Evolutionary conservation across 2,797 vertebrate species (phyloP).

Genomic region (Dryobates pubescens): DNA sequence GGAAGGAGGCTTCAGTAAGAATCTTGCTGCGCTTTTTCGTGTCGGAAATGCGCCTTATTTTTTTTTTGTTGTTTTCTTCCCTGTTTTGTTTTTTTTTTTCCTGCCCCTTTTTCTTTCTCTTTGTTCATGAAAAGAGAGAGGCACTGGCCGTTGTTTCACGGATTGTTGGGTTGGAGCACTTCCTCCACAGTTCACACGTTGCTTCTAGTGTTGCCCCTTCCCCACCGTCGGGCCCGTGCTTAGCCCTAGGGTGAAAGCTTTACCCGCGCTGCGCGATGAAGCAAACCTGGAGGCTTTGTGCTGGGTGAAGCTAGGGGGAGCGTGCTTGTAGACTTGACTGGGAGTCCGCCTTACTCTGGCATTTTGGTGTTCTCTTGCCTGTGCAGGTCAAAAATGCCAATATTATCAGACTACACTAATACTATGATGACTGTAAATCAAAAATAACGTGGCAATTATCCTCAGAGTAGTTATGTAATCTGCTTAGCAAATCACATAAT

Average conservation of each 20-base stretch:
- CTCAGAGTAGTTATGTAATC: not conserved
- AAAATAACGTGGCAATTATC: not conserved
- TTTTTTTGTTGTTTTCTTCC: not conserved
- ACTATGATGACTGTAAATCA: not conserved
- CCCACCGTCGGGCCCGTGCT: fast-evolving
- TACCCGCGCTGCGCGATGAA: not conserved
- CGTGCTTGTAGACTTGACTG: fast-evolving
- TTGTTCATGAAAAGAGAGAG: too few species aligned
- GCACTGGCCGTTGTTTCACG: fast-evolving
- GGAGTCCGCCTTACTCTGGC: fast-evolving
- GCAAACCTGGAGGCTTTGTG: too few species aligned
- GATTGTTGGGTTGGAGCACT: not conserved
- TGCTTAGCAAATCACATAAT: not conserved
- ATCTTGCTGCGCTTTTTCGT: not conserved
- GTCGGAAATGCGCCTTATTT: too few species aligned
- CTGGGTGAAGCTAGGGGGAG: fast-evolving
- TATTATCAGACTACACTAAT: not conserved
- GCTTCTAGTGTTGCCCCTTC: too few species aligned
- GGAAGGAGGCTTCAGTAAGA: not conserved
- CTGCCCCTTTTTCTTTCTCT: too few species aligned
- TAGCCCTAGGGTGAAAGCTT: not conserved
- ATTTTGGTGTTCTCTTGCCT: fast-evolving
- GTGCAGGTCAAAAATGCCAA: fast-evolving
- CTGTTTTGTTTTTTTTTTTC: too few species aligned
- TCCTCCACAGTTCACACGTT: not conserved